Base-by-base conservation (phyloP, 2,113 vertebrate genomes). In the Misgurnus anguillicaudatus region DNA sequence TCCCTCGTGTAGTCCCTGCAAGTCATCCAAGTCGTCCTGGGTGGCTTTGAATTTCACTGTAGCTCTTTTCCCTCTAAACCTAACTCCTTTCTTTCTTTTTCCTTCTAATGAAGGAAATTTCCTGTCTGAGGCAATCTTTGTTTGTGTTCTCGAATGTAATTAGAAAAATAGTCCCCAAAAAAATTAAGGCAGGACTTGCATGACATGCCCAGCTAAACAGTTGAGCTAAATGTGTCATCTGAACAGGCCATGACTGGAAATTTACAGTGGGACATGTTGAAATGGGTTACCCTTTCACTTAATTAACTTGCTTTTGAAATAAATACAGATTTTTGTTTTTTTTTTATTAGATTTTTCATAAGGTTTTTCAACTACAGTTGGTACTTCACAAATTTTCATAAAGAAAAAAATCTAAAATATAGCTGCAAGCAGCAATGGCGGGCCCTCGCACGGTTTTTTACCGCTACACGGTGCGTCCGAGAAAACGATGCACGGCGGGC, bases 31-130 rank as follows among this genome's bases (percentile, higher is more conserved):
- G 57, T n/a, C n/a, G 74, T 88, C 83, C 89, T 91, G 90, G 90
- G 89, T 92, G 90, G 89, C 88, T 89, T 82, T 72, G 51, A 66
- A 79, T 85, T 87, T 87, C 85, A 86, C 84, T 63, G 73, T 62
- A 38, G 58, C 60, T 75, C 58, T 63, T 63, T 75, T 75, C 16
- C 73, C 60, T 63, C 81, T 61, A n/a, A n/a, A n/a, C n/a, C 74
- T 80, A 78, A 68, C 55, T 72, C 80, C 63, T 65, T 80, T 80
- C 85, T 78, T 66, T 80, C 10, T 45, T 71, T 68, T 80, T 58
- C 53, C 47, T 21, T 87, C 88, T 87, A 19, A 76, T 88, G 88
- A 90, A 80, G 73, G 77, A 85, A 83, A 82, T 84, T 81, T 82
- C 77, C 77, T 77, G 36, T 70, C 68, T 64, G 78, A 70, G 53